Evolutionary conservation across 2,113 vertebrate genomes (phyloP).

Genomic region (Noturus placidus): DNA sequence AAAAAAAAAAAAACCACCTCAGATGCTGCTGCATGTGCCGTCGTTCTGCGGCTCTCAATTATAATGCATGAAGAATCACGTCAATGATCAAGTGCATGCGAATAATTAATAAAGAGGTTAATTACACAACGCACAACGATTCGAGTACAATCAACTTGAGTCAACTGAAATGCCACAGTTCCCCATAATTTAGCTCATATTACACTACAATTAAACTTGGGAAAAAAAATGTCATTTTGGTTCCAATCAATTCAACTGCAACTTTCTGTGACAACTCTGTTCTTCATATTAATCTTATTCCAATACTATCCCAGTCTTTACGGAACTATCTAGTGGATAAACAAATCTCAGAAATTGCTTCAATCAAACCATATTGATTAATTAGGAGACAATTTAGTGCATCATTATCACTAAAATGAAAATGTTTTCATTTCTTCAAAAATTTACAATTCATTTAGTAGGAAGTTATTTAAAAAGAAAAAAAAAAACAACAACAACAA

Average conservation of each 20-base stretch:
- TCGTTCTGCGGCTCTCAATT: too few species aligned
- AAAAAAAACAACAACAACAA: not conserved
- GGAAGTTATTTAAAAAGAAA: not conserved
- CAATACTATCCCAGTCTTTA: not conserved
- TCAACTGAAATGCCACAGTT: not conserved
- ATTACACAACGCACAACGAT: too few species aligned
- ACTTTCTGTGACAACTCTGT: not conserved
- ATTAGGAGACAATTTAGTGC: not conserved
- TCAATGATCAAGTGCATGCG: too few species aligned
- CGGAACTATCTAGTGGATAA: not conserved
- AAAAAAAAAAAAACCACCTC: too few species aligned
- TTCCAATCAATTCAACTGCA: not conserved
- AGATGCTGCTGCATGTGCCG: too few species aligned
- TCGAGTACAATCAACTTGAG: not conserved
- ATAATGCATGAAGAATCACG: too few species aligned
- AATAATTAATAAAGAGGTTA: too few species aligned
- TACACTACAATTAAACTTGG: not conserved
- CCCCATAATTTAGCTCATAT: not conserved
- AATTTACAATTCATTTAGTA: not conserved
- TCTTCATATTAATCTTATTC: not conserved
- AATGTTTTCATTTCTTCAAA: rapidly evolving
- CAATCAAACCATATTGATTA: not conserved
- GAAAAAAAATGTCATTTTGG: not conserved
- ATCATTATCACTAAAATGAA: not conserved
- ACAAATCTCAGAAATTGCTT: not conserved